Base-by-base conservation (phyloP, 2,113 vertebrate species). In the Tichodroma muraria region DNA sequence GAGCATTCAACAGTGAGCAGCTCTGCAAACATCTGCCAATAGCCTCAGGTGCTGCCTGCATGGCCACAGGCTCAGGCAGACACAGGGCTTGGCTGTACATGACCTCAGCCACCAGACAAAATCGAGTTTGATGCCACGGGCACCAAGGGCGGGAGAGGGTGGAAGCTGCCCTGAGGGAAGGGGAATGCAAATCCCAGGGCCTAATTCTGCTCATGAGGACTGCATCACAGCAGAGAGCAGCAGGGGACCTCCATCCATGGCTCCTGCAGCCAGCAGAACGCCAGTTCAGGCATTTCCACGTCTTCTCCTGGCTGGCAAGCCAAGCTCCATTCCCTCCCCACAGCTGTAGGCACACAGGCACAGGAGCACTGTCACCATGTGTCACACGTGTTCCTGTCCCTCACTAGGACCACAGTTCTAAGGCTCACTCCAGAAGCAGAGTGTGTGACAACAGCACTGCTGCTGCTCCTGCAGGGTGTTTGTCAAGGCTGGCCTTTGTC, bases 91-190 rank as follows among this genome's bases (percentile, higher is more conserved):
- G 47, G 76, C 66, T 64, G 15, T 1, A 4, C 60, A 30, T 6
- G 6, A 11, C 61, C 8, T 12, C 70, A 61, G 56, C 66, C 11
- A 21, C 76, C 66, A 66, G 45, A 11, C 17, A 40, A 3, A 0
- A 4, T 3, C 11, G 3, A 59, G 37, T 10, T 8, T 33, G 16
- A 16, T 8, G 18, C 57, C 0, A 0, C 20, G 9, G 72, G 63
- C 12, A 12, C 53, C 35, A 6, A 11, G 40, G 60, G 52, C 8
- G 16, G 52, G 60, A 77, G 50, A 63, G 47, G 56, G 42, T 56
- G 56, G 85, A 31, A 3, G 10, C 38, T 57, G 35, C 49, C 22
- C 50, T 50, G 15, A 28, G 5, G n/a, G 50, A 35, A 33, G 54
- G 30, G 71, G 85, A 84, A 19, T 6, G 2, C 44, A 61, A 64